Conservation (phyloP, 1,140 invertebrate species). For the Cotesia vestalis region DNA sequence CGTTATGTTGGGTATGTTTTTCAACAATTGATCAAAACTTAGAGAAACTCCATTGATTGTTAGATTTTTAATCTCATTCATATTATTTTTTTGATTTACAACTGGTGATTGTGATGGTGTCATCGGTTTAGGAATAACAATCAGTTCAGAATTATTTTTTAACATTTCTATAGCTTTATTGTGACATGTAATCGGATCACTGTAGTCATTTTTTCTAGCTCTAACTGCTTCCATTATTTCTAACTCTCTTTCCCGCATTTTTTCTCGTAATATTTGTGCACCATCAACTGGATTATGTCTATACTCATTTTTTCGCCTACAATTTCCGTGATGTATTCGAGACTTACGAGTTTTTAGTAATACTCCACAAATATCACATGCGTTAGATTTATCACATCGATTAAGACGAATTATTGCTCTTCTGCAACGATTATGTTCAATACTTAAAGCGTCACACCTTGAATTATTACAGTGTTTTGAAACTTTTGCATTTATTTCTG, state of each 20-base stretch:
- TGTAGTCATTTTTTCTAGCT: slow-evolving; percentile 51
- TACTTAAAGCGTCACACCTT: slow-evolving; percentile 57
- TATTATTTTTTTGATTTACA: slow-evolving; percentile 24
- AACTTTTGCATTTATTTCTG: slow-evolving; percentile 55
- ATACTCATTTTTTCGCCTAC: slow-evolving; percentile 54
- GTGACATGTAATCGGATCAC: slow-evolving; percentile 50
- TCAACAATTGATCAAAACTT: too few relatives aligned
- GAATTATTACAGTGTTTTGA: slow-evolving; percentile 53
- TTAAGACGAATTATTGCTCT: slow-evolving; percentile 50
- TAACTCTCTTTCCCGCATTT: slow-evolving; percentile 59
- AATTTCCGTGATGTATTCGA: slow-evolving; percentile 55
- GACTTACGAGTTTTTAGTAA: slow-evolving; percentile 50
- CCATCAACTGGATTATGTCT: slow-evolving; percentile 52
- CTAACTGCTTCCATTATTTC: slow-evolving; percentile 53
- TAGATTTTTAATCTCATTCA: neutral
- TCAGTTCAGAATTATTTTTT: slow-evolving; percentile 57
- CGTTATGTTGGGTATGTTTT: too few relatives aligned
- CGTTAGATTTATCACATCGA: slow-evolving; percentile 46
- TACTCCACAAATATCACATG: slow-evolving; percentile 58
- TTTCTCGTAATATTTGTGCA: slow-evolving; percentile 51
- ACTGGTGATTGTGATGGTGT: slow-evolving; percentile 30
- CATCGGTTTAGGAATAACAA: slow-evolving; percentile 57
- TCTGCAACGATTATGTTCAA: slow-evolving; percentile 60
- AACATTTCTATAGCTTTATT: slow-evolving; percentile 52
- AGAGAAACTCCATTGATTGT: too few relatives aligned